Conservation (phyloP, 2,797 vertebrate genomes). For the Trichosurus vulpecula region DNA sequence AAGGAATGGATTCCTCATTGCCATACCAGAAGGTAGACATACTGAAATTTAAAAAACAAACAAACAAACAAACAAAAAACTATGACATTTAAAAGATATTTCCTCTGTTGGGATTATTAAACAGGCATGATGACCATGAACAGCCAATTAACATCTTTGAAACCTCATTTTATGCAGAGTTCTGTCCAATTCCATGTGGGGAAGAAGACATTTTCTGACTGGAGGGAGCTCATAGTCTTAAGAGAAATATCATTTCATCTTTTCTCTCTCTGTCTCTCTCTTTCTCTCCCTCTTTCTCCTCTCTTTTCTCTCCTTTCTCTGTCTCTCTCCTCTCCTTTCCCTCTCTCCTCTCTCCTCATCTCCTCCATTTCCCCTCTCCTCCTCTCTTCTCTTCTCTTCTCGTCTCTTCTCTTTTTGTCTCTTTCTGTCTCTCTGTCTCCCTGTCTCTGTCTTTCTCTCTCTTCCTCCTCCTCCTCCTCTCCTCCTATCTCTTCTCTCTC, state of each 20-base stretch:
- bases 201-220: not conserved
- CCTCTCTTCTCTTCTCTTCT: too few relatives aligned
- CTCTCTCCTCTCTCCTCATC: too few relatives aligned
- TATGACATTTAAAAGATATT: not conserved
- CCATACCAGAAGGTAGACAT: not conserved
- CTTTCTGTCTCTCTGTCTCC: not conserved
- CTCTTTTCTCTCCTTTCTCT: too few relatives aligned
- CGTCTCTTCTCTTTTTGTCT: accelerated
- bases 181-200: not conserved
- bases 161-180: too few relatives aligned
- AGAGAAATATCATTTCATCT: not conserved
- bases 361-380: too few relatives aligned
- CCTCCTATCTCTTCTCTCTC: not conserved
- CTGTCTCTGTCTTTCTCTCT: too few relatives aligned
- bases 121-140: not conserved
- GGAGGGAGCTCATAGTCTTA: not conserved
- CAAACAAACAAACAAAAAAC: not conserved
- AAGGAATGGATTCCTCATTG: not conserved
- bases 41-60: not conserved
- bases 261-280: not conserved
- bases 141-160: not conserved
- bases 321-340: too few relatives aligned
- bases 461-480: too few relatives aligned
- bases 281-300: not conserved
- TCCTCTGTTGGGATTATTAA: not conserved